Conservation (phyloP, 2,113 vertebrate genomes). For the Microcebus murinus region DNA sequence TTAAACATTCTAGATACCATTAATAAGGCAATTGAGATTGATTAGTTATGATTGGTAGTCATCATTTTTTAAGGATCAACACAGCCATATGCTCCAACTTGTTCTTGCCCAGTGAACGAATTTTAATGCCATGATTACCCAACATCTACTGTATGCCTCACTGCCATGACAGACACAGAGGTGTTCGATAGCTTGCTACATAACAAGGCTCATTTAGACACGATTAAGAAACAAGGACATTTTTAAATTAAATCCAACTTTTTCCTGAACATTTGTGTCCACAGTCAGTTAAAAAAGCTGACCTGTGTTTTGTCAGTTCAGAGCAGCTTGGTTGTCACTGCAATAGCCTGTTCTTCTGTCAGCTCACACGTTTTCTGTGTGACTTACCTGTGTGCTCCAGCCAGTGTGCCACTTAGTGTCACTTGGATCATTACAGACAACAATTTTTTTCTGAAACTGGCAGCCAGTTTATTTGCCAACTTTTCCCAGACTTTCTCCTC, state of each 20-base stretch:
- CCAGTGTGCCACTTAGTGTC: not conserved
- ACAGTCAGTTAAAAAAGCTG: not conserved
- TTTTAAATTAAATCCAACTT: not conserved
- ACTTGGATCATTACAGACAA: slow-evolving; percentile 2
- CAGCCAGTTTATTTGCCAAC: slow-evolving; percentile 42
- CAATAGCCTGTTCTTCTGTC: not conserved
- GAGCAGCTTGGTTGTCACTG: not conserved
- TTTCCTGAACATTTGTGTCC: not conserved
- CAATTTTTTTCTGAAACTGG: not conserved
- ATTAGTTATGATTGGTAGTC: slow-evolving; percentile 15
- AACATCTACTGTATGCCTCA: not conserved
- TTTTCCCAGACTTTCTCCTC: not conserved
- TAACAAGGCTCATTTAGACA: not conserved
- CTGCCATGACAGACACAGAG: not conserved
- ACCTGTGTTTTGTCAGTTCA: not conserved
- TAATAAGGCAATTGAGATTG: slow-evolving; percentile 24
- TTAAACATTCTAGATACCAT: slow-evolving; percentile 22
- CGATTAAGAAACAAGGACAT: not conserved
- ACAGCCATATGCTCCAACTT: not conserved
- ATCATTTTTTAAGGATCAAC: slow-evolving; percentile 28
- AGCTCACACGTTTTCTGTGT: not conserved
- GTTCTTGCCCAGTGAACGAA: slow-evolving; percentile 22
- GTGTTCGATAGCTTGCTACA: slow-evolving; percentile 10
- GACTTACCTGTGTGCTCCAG: not conserved
- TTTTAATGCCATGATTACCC: not conserved